Percentiles rank a stretch among this genome's conserved stretches.
Conservation (phyloP, 2,797 vertebrate genomes). For the Peromyscus melanophrys region DNA sequence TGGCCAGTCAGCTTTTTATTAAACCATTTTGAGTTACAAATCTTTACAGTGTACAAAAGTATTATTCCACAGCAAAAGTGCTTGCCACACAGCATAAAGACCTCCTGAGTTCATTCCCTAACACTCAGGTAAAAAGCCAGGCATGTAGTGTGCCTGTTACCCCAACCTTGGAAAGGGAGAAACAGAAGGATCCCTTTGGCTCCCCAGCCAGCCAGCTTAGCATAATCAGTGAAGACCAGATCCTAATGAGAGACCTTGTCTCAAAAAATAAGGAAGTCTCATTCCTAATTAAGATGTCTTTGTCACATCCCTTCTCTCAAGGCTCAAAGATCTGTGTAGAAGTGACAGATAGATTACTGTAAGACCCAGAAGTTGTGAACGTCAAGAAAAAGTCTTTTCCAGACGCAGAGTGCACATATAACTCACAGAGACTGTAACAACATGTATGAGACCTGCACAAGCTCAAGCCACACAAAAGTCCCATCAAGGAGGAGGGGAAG, state of each 20-base stretch:
- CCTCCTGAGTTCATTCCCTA: background rate
- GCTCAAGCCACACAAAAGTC: background rate
- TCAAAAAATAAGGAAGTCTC: background rate
- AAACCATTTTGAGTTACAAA: no score
- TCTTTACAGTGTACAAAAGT: no score
- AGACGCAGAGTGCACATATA: background rate
- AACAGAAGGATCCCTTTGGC: background rate
- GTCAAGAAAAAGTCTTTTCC: background rate
- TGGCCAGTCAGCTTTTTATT: no score
- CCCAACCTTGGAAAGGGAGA: background rate
- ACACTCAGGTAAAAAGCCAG: background rate
- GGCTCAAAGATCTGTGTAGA: background rate
- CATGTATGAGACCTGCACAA: no score
- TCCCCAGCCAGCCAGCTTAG: background rate
- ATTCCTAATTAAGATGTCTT: background rate
- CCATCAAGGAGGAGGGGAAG: no score
- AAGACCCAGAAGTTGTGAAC: background rate
- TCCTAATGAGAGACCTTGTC: background rate
- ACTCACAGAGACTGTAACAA: background rate
- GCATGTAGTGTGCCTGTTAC: background rate
- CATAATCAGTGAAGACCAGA: background rate
- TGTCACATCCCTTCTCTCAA: background rate
- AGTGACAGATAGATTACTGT: background rate
- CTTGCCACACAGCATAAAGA: background rate
- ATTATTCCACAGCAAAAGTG: no score